Base-by-base conservation (phyloP, 2,113 vertebrate species). In the Tursiops truncatus region DNA sequence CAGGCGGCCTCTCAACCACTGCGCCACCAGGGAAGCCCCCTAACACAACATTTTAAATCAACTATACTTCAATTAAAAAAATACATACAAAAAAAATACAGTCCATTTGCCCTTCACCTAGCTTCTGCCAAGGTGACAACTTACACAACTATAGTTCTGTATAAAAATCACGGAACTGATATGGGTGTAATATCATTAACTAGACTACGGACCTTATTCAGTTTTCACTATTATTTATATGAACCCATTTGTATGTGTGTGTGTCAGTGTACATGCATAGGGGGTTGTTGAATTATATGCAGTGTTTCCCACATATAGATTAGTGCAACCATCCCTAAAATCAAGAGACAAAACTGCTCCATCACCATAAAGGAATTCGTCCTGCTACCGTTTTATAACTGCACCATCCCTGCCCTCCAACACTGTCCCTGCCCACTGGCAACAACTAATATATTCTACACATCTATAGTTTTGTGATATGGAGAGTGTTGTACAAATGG, bases 361-460 rank as follows among this genome's bases (percentile, higher is more conserved):
- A 26, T 79, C 21, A 33, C 17, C 63, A 50, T 47, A 50, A 79
- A 38, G 9, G 14, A 95, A 31, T 8, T 53, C 10, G n/a, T 67
- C 26, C 2, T 56, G 3, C 17, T 1, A 2, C 5, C 20, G 1
- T 1, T 73, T 82, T 21, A 20, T 80, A 17, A 56, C 1, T 53
- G 11, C 6, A 26, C 2, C 33, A 60, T 18, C 31, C 6, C 18
- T 28, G 8, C 10, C 15, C 2, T 15, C 26, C 6, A 47, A 11
- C 5, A 3, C 13, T 60, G 31, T 67, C 8, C 8, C 9, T 15
- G 6, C 86, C 4, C 3, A 1, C 13, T 36, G 41, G 31, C 2
- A n/a, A 36, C 4, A 2, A 41, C 56, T 50, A 76, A 58, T 20
- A 20, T 13, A 25, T 18, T 67, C 8, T 38, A 65, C 18, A 44